Evolutionary conservation across 2,113 vertebrate genomes (phyloP).

Genomic region (Pyrgilauda ruficollis): DNA sequence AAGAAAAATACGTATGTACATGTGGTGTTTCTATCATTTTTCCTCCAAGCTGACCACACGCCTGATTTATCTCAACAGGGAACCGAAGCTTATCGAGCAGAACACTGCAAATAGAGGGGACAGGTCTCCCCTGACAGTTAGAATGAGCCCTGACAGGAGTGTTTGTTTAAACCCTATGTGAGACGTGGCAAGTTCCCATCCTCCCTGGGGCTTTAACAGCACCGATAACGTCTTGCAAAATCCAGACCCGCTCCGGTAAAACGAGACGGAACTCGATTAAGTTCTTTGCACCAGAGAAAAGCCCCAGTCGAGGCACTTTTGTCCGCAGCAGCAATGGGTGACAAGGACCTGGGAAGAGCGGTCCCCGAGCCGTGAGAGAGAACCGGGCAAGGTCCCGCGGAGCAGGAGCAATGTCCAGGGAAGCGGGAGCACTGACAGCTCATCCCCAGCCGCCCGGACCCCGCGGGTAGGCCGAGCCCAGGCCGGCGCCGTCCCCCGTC

Average conservation of each 20-base stretch:
- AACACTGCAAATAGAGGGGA: background rate
- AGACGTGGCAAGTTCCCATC: background rate
- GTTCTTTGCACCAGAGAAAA: background rate
- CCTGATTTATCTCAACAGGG: background rate
- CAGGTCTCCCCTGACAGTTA: background rate
- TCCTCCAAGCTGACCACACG: background rate
- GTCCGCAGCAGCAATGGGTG: background rate
- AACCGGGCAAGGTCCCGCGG: background rate
- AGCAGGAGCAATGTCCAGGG: background rate
- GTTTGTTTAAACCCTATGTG: background rate
- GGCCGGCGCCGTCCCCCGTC: background rate
- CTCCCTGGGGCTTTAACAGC: background rate
- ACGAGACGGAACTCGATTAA: rapidly evolving
- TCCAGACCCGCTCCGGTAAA: background rate
- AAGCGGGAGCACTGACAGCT: background rate
- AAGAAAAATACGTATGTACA: rapidly evolving
- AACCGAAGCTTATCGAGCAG: background rate
- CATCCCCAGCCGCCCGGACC: background rate
- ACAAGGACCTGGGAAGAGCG: background rate
- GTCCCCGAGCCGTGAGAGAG: background rate
- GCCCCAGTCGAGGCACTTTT: background rate
- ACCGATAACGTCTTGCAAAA: background rate
- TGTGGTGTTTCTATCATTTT: background rate
- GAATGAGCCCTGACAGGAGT: background rate
- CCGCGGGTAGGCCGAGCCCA: background rate